Percentiles rank a stretch among this genome's conserved stretches.
Conservation (phyloP, 2,797 vertebrate genomes). For the Sebastes wilsoni region DNA sequence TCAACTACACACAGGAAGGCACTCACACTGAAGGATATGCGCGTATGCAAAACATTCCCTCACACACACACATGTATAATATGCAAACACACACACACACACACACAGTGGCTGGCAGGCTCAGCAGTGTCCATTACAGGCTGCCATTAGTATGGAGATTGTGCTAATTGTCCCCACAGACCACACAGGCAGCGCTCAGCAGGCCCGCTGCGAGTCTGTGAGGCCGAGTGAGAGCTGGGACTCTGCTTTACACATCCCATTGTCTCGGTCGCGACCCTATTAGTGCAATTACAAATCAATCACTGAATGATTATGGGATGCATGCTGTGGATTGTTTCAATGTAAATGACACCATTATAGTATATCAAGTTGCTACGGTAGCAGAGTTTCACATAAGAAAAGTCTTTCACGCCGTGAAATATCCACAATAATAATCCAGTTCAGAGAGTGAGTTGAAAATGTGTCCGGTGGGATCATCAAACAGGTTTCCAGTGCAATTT, state of each 20-base stretch:
- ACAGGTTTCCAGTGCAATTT: background rate
- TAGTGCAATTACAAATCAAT: slow-evolving; percentile 78
- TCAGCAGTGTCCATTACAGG: slow-evolving; percentile 89
- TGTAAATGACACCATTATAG: slow-evolving; percentile 48
- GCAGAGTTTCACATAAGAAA: background rate
- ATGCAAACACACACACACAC: slow-evolving; percentile 46
- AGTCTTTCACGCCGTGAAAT: background rate
- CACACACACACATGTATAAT: slow-evolving; percentile 49
- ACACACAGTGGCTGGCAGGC: slow-evolving; percentile 80
- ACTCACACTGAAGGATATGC: slow-evolving; percentile 55
- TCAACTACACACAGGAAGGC: slow-evolving; percentile 52
- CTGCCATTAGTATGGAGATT: slow-evolving; percentile 98
- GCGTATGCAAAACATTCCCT: slow-evolving; percentile 66
- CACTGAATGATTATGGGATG: slow-evolving; percentile 68
- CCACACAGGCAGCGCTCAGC: slow-evolving; percentile 97
- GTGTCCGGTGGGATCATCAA: background rate
- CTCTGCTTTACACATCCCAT: slow-evolving; percentile 92
- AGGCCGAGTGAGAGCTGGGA: slow-evolving; percentile 89
- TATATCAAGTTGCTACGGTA: background rate
- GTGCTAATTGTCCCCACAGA: slow-evolving; percentile 97
- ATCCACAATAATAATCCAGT: background rate
- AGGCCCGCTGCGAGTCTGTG: slow-evolving; percentile 89
- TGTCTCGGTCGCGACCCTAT: slow-evolving; percentile 92
- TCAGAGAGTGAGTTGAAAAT: background rate
- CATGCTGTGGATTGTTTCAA: slow-evolving; percentile 59